These are phyloP conservation scores for Zoanthus sociatus DNA, from an alignment of 92 coral and sea anemone genomes.

Conservation along the genomic window DNA sequence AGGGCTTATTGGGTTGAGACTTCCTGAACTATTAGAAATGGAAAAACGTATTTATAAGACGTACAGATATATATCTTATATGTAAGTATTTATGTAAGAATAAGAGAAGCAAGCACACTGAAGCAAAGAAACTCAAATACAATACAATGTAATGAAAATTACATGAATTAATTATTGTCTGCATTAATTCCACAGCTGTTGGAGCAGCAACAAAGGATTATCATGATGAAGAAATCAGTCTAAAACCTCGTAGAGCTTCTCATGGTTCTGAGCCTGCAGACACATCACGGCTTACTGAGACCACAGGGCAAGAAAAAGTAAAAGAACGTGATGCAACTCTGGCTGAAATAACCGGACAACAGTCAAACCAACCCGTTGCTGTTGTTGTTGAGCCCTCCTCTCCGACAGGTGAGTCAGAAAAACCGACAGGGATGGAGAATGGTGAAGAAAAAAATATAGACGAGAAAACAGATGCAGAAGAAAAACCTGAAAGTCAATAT, in stretches of 20 bases:
- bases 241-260: constrained; percentile 29
- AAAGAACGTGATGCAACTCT: not conserved
- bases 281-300: not conserved
- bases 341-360: constrained; percentile 20
- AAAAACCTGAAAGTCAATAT: not conserved
- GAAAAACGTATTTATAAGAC: too few relatives aligned
- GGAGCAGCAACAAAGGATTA: constrained; percentile 35
- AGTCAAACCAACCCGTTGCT: not conserved
- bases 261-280: constrained; percentile 18
- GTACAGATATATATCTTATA: too few relatives aligned
- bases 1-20: too few relatives aligned
- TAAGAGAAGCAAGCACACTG: too few relatives aligned
- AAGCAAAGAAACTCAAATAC: too few relatives aligned
- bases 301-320: not conserved
- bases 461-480: not conserved
- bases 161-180: not conserved
- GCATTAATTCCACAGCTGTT: not conserved
- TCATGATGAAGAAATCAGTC: constrained; percentile 9
- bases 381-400: constrained; percentile 16
- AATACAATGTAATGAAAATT: too few relatives aligned
- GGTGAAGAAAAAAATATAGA: not conserved
- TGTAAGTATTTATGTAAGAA: too few relatives aligned
- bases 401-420: constrained; percentile 17
- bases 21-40: too few relatives aligned
- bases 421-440: not conserved